These are phyloP conservation scores for Carabus problematicus DNA, from an alignment of 2,888 invertebrate genomes.

Conservation along the genomic window DNA sequence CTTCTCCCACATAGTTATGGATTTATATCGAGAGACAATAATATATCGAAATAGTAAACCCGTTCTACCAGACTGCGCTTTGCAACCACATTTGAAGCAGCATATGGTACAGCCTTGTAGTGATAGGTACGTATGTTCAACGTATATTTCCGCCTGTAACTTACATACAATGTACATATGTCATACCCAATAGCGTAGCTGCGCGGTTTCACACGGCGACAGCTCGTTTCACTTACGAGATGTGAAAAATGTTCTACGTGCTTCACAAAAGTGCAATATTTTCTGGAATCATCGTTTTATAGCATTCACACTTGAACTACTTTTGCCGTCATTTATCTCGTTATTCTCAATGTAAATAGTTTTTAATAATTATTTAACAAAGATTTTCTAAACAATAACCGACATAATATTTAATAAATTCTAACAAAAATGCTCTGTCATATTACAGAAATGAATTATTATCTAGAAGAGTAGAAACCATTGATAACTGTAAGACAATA, in stretches of 20 bases:
- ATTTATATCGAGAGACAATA: conserved; percentile 64
- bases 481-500: conserved; percentile 32
- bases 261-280: too few species aligned
- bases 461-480: conserved; percentile 29
- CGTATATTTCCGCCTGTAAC: not conserved
- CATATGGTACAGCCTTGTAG: conserved; percentile 37
- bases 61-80: conserved; percentile 28
- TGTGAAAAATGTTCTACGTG: too few species aligned
- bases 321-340: too few species aligned
- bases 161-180: not conserved
- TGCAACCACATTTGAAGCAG: conserved; percentile 23
- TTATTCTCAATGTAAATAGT: too few species aligned
- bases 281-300: too few species aligned
- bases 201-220: too few species aligned
- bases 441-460: conserved; percentile 28
- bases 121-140: conserved; percentile 28
- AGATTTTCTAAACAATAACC: too few species aligned
- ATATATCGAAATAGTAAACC: conserved; percentile 39
- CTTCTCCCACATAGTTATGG: conserved; percentile 69
- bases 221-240: too few species aligned
- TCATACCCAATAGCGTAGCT: too few species aligned
- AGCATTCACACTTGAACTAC: too few species aligned
- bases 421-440: not conserved
- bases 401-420: too few species aligned
- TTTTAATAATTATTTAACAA: too few species aligned